Percentiles rank a stretch among this genome's conserved stretches.
Conservation (phyloP, 1,140 invertebrate genomes). For the Plectus sambesii region DNA sequence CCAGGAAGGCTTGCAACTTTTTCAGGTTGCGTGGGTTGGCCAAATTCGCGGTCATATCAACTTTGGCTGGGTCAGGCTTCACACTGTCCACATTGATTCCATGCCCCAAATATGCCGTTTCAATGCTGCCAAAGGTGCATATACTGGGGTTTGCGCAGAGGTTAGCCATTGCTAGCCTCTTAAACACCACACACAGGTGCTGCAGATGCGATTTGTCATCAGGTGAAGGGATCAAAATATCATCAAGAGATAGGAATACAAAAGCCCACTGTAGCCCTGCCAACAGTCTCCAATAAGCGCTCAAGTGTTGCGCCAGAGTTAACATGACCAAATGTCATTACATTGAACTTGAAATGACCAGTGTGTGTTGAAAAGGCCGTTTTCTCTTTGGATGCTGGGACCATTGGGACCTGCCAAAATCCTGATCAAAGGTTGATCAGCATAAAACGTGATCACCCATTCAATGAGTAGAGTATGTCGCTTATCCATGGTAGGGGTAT, state of each 20-base stretch:
- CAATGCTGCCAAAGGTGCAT: slow-evolving; percentile 25
- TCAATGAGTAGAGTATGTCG: slow-evolving; percentile 46
- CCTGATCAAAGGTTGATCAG: slow-evolving; percentile 40
- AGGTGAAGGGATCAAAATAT: no score
- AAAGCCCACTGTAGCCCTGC: slow-evolving; percentile 20
- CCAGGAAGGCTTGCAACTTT: slow-evolving; percentile 16
- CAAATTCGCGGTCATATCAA: slow-evolving; percentile 11
- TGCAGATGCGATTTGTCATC: no score
- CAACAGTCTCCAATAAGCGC: slow-evolving; percentile 49
- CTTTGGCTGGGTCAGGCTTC: slow-evolving; percentile 20
- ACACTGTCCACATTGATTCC: slow-evolving; percentile 13
- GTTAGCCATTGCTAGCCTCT: slow-evolving; percentile 19
- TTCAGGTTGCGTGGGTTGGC: slow-evolving; percentile 1
- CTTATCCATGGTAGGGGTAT: slow-evolving; percentile 52
- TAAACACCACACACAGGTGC: slow-evolving; percentile 32
- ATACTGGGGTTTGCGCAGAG: slow-evolving; percentile 38
- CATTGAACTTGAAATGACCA: slow-evolving; percentile 45
- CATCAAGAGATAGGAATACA: slow-evolving; percentile 48
- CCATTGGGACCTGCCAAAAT: slow-evolving; percentile 26
- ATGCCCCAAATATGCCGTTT: slow-evolving; percentile 29
- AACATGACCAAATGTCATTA: slow-evolving; percentile 49
- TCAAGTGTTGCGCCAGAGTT: slow-evolving; percentile 50
- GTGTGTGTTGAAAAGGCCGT: slow-evolving; percentile 28
- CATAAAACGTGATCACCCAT: slow-evolving; percentile 37
- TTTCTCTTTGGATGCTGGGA: slow-evolving; percentile 15